Base-by-base conservation (phyloP, 2,797 vertebrate species). In the Telmatherina bonti region DNA sequence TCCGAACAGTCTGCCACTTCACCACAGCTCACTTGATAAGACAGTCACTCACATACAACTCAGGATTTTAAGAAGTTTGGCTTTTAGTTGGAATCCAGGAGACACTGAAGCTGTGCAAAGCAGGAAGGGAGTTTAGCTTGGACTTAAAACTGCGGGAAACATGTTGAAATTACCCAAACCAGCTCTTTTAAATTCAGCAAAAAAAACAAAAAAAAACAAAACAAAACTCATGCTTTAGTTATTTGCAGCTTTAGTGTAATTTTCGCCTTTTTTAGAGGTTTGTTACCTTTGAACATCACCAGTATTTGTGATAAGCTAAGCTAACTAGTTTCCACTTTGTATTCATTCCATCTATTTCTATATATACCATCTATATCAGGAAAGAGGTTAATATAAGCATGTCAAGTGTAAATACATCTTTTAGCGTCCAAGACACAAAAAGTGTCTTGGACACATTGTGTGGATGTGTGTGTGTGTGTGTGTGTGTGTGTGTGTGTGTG, bases 111-210 rank as follows among this genome's bases (percentile, higher is more conserved):
- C 38, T 41, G 3, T 22, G 2, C 49, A 15, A 26, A 52, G 49
- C 49, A 52, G 13, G 16, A 4, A 29, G 22, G 61, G 41, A 62
- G 26, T 18, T 67, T 68, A 62, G 38, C 24, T 22, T 47, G 51
- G 24, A 29, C 12, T 59, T 31, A 6, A 59, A 29, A 29, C 47
- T 49, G 47, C 12, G 47, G 22, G 11, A 51, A 53, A 18, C 2
- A 2, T 16, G 51, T 45, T 7, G 12, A 7, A 6, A 27, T 13
- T 13, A 0, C 11, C 10, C 11, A 7, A 27, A 27, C 6, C 20
- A n/a, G 43, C 2, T 9, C 18, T 16, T n/a, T 45, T 45, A 29
- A 53, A 29, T 53, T 24, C 5, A 26, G 13, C 7, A 45, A 20
- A 45, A 8, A 4, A 18, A n/a, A n/a, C n/a, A n/a, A n/a, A n/a